A percentile compares a stretch with the other conserved stretches of the same genome.
Evolutionary conservation across 2,113 vertebrate genomes (phyloP).

Genomic region (Clarias gariepinus): DNA sequence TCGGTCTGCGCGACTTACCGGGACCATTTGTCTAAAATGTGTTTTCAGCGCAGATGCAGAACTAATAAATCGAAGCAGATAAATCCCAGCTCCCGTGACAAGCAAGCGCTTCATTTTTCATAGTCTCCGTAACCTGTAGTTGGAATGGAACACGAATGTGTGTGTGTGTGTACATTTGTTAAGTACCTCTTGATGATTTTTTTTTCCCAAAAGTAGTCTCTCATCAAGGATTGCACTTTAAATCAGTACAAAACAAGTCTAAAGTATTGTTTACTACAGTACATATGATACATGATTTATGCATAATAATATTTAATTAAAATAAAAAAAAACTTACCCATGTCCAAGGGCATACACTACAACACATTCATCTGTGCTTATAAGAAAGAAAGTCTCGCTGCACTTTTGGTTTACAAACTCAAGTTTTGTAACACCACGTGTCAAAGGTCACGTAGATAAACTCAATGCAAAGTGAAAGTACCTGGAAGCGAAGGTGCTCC

Average conservation of each 20-base stretch:
- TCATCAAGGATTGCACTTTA: not conserved
- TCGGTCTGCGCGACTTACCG: conserved; percentile 2
- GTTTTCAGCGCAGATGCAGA: not conserved
- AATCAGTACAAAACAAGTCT: not conserved
- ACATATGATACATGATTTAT: too few species aligned
- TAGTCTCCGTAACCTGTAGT: not conserved
- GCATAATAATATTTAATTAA: too few species aligned
- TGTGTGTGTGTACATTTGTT: not conserved
- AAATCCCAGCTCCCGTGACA: not conserved
- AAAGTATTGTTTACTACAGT: not conserved
- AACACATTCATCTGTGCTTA: not conserved
- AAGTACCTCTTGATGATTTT: not conserved
- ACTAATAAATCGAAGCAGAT: conserved; percentile 26
- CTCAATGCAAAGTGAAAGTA: conserved; percentile 8
- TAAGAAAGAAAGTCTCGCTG: not conserved
- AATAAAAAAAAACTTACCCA: not conserved
- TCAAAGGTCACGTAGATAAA: not conserved
- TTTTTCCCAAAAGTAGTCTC: not conserved
- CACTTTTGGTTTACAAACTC: not conserved
- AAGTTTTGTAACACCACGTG: not conserved
- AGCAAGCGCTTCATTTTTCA: not conserved
- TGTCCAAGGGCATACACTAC: not conserved
- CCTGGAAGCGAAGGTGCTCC: not conserved
- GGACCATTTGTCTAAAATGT: conserved; percentile 15
- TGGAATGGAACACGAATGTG: not conserved